These are phyloP conservation scores for Spialia ferax DNA, from an alignment of 2,888 invertebrate genomes.

Conservation along the genomic window DNA sequence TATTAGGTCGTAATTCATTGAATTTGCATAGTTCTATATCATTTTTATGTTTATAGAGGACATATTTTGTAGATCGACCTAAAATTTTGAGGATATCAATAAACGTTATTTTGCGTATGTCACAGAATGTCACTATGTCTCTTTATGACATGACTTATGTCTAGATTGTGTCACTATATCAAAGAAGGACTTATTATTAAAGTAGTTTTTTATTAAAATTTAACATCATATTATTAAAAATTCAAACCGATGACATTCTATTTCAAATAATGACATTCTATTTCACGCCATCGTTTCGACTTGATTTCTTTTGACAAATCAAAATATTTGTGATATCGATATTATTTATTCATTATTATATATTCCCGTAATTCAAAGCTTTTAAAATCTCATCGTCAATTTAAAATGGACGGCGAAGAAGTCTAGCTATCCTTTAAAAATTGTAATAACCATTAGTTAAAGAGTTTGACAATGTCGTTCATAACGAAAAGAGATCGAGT, in stretches of 20 bases:
- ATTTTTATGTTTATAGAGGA: not conserved
- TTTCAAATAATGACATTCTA: constrained; percentile 69
- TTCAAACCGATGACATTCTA: not conserved
- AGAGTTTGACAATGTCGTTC: constrained; percentile 73
- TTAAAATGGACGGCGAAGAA: constrained; percentile 69
- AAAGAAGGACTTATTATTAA: constrained; percentile 18
- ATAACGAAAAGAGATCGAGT: constrained; percentile 82
- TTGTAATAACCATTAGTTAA: constrained; percentile 54
- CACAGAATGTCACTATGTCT: not conserved
- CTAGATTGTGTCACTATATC: not conserved
- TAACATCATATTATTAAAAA: no score
- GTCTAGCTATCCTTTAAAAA: constrained; percentile 66
- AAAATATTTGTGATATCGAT: constrained; percentile 75
- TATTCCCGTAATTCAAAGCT: constrained; percentile 46
- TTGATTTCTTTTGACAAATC: constrained; percentile 77
- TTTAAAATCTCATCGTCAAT: constrained; percentile 28
- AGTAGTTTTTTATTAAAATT: no score
- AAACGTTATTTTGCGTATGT: not conserved
- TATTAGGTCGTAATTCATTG: constrained; percentile 63
- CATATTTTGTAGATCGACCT: not conserved
- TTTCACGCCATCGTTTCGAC: constrained; percentile 64
- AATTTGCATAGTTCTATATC: constrained; percentile 44
- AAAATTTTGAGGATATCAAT: not conserved
- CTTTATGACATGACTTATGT: not conserved
- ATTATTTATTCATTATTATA: constrained; percentile 66